These are phyloP conservation scores for Netelia virgata DNA, from an alignment of 2,888 invertebrate species.

Conservation along the genomic window DNA sequence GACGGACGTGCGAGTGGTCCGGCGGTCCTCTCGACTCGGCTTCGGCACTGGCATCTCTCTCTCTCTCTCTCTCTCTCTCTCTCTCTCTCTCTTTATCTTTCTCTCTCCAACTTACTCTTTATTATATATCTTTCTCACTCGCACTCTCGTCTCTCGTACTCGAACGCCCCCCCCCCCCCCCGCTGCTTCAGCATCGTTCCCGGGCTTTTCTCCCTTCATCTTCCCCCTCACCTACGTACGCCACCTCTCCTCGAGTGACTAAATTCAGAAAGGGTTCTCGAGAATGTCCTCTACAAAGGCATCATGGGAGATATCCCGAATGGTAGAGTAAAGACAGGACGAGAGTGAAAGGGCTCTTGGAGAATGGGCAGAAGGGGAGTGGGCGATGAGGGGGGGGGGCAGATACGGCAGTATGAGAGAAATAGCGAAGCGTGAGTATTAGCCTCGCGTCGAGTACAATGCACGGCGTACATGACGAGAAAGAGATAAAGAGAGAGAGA, in stretches of 20 bases:
- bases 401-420: slow-evolving; percentile 20
- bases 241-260: slow-evolving; percentile 68
- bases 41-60: slow-evolving; percentile 62
- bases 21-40: slow-evolving; percentile 61
- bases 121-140: slow-evolving; percentile 57
- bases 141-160: slow-evolving; percentile 47
- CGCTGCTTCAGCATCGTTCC: slow-evolving; percentile 65
- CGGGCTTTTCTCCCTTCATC: slow-evolving; percentile 48
- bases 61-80: slow-evolving; percentile 48
- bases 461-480: slow-evolving; percentile 33
- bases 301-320: slow-evolving; percentile 63
- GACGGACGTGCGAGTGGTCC: slow-evolving; percentile 76
- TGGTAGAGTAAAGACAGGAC: slow-evolving; percentile 54
- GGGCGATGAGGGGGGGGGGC: not conserved
- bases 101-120: slow-evolving; percentile 49
- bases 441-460: slow-evolving; percentile 48
- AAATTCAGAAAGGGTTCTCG: slow-evolving; percentile 72
- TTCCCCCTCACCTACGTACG: slow-evolving; percentile 44
- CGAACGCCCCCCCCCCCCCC: slow-evolving; percentile 46
- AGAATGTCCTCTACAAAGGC: slow-evolving; percentile 66
- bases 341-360: slow-evolving; percentile 53
- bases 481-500: not conserved
- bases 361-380: slow-evolving; percentile 4
- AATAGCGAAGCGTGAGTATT: slow-evolving; percentile 45
- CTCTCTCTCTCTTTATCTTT: slow-evolving; percentile 60